Base-by-base conservation (phyloP, 2,113 vertebrate genomes). In the Bagarius yarrelli region DNA sequence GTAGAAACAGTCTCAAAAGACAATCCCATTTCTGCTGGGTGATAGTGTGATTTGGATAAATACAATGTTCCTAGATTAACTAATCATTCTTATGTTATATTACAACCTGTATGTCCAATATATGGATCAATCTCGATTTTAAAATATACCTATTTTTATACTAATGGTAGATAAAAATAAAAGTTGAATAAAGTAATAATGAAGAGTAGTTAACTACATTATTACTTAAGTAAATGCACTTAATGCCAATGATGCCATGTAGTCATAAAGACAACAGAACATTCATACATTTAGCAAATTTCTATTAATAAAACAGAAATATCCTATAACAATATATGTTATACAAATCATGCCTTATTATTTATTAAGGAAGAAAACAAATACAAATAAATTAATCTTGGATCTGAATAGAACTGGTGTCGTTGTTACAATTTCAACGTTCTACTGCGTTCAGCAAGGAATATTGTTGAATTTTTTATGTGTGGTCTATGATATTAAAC, bases 401-500 rank as follows among this genome's bases (percentile, higher is more conserved):
- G 18, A 44, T 23, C 21, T 40, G 63, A 66, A 3, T 44, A 5
- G 50, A 72, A 72, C 32, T 23, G 44, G 6, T 55, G 16, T 53
- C 27, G 23, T 55, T 55, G 50, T 53, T 32, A 30, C 18, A 55
- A 19, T 47, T 71, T 71, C 44, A 32, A 32, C 21, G 25, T 52
- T 71, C 9, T 71, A 57, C 55, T 40, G 57, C 18, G 23, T 47
- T 69, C 40, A 71, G 5, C 0, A 3, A 32, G 50, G 53, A 32
- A 30, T 73, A 23, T 32, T 55, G 18, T 8, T 73, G 19, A 73
- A 73, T 73, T 32, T 73, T 73, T 76, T 47, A 59, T 76, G 36
- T 61, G 56, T 47, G 74, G 56, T 61, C 12, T 61, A 76, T 60
- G 56, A 27, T 76, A 44, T 59, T 47, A 59, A 61, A 59, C 21